Percentiles rank a stretch among this genome's conserved stretches.
Evolutionary conservation across 2,113 vertebrate species (phyloP).

Genomic region (Dunckerocampus dactyliophorus): DNA sequence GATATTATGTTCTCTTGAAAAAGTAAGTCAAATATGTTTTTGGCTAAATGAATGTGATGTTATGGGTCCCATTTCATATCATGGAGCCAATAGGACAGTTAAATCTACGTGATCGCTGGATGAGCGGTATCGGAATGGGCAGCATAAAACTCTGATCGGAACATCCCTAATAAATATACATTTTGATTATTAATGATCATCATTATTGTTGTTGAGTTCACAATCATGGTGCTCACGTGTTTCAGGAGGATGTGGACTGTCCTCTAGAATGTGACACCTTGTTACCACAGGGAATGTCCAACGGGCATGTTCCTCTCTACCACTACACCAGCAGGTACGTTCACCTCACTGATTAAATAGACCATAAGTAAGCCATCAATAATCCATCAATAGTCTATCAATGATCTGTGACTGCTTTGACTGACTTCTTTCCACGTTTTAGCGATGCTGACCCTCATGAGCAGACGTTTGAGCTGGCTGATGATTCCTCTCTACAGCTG

Average conservation of each 20-base stretch:
- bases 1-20: no score
- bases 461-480: conserved; percentile 68
- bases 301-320: conserved; percentile 65
- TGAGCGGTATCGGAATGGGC: no score
- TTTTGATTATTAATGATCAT: no score
- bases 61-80: no score
- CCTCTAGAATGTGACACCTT: conserved; percentile 73
- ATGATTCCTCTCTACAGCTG: conserved; percentile 77
- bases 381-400: neutral
- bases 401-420: no score
- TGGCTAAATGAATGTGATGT: no score
- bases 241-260: conserved; percentile 70
- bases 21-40: no score
- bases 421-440: neutral
- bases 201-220: no score
- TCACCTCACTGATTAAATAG: neutral
- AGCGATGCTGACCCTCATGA: conserved; percentile 41
- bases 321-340: conserved; percentile 74
- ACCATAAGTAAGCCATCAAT: neutral
- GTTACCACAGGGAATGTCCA: conserved; percentile 71
- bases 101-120: no score
- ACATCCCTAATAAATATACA: no score
- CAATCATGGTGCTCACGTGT: neutral
- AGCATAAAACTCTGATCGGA: no score
- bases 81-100: no score